Evolutionary conservation across 2,797 vertebrate genomes (phyloP), one percentile per base, ranked within the genome.

Genomic region (Ambastaia sidthimunki): DNA sequence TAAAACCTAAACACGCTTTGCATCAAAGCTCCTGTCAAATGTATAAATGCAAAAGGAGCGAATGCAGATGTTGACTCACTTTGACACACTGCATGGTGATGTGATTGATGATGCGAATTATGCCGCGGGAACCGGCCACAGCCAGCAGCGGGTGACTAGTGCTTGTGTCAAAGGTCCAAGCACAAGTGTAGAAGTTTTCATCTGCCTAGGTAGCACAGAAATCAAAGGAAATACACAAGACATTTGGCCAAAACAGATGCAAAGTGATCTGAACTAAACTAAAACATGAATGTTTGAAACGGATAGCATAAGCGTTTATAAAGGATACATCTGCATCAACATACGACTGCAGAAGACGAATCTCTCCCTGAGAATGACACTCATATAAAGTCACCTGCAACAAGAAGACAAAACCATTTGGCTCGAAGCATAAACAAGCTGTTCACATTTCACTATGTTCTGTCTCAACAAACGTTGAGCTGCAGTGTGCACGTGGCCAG

Each of bases 71-170:
- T 47, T 47, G 3, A 73, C 76, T 50, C 74, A 98, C 98, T 95
- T 99, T 99, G 90, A 99, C 97, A 86, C 98, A 99, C 88, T 99
- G 98, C 98, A 99, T 99, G 71, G 96, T 97, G 90, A 99, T 98
- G 86, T 98, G 97, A 91, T 99, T 99, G 90, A 99, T 99, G 87
- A 99, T 95, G 37, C 98, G 93, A 81, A 99, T 99, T 89, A 99
- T 99, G 80, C 98, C 98, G 10, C 98, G 94, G 25, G 98, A 99
- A 3, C 97, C 98, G 48, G 98, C 97, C 10, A 99, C 97, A 48
- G 97, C 97, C 81, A 99, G 86, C 80, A 99, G 91, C 5, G 97
- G 97, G 82, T 99, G 98, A 88, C 97, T 99, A 41, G 97, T 99
- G 92, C 96, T 98, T 84, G 96, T 97, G 91, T 99, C 97, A 0